Conservation (phyloP, 2,797 vertebrate species). For the Alectoris magna region DNA sequence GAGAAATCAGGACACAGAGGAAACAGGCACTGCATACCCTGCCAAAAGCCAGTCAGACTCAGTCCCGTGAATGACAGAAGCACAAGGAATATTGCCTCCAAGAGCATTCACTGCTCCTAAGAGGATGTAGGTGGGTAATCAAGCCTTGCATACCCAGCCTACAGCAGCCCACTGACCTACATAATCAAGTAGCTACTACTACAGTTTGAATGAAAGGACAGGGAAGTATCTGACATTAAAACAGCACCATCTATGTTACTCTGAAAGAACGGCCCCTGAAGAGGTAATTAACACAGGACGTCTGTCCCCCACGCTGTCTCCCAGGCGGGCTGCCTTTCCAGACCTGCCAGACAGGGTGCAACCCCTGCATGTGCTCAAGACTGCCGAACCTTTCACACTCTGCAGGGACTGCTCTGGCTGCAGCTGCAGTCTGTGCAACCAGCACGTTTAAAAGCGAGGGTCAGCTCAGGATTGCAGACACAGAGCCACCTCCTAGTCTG, state of each 20-base stretch:
- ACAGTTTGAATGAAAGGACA: background rate
- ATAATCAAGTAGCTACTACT: background rate
- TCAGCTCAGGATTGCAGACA: background rate
- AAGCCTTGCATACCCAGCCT: background rate
- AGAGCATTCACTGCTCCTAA: background rate
- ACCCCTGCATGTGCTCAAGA: background rate
- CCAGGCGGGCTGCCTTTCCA: background rate
- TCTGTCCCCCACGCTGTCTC: slow-evolving; percentile 17
- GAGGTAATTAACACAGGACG: background rate
- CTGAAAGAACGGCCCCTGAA: background rate
- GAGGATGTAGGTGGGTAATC: background rate
- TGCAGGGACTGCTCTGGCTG: background rate
- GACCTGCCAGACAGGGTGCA: background rate
- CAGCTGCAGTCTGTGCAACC: fast-evolving
- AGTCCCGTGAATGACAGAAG: background rate
- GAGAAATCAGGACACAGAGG: background rate
- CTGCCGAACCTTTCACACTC: background rate
- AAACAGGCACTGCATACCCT: background rate
- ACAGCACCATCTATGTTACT: background rate
- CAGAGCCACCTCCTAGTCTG: background rate
- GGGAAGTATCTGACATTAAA: background rate
- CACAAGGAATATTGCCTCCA: background rate
- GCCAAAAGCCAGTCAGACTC: background rate
- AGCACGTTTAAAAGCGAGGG: background rate
- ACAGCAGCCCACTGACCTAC: background rate